phyloP scores from a whole-genome alignment of 2,888 invertebrate genomes.

The Hypercompe scribonia region DNA sequence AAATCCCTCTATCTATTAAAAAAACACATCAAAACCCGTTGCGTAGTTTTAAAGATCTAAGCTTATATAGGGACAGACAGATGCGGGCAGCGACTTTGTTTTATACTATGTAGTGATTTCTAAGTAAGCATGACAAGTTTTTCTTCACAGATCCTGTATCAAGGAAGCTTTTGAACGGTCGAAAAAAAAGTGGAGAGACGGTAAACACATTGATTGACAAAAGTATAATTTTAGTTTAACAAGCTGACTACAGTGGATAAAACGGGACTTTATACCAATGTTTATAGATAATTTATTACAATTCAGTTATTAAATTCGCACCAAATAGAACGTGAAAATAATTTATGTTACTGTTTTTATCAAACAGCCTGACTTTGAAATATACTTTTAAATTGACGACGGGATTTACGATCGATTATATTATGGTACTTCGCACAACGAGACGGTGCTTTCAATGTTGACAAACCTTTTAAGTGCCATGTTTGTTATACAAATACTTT shows the following conservation, averaged over 20 bases:
- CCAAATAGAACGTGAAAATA: constrained; percentile 15
- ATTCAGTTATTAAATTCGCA: constrained; percentile 20
- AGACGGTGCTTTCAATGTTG: constrained; percentile 2
- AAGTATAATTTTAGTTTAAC: background rate
- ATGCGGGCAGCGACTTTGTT: too few species aligned
- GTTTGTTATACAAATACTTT: background rate
- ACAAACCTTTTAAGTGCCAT: background rate
- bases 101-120: background rate
- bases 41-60: too few species aligned
- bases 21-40: too few species aligned
- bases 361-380: background rate
- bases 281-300: constrained; percentile 17
- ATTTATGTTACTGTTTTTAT: constrained; percentile 4
- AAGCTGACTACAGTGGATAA: background rate
- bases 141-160: constrained; percentile 89
- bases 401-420: background rate
- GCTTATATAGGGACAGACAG: too few species aligned
- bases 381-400: background rate
- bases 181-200: constrained; percentile 84
- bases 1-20: too few species aligned
- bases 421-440: background rate
- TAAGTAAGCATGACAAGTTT: background rate
- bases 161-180: constrained; percentile 92
- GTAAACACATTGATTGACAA: constrained; percentile 73
- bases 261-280: constrained; percentile 14